These are phyloP conservation scores for Danio kyathit DNA, from an alignment of 2,797 vertebrate genomes.

Conservation along the genomic window DNA sequence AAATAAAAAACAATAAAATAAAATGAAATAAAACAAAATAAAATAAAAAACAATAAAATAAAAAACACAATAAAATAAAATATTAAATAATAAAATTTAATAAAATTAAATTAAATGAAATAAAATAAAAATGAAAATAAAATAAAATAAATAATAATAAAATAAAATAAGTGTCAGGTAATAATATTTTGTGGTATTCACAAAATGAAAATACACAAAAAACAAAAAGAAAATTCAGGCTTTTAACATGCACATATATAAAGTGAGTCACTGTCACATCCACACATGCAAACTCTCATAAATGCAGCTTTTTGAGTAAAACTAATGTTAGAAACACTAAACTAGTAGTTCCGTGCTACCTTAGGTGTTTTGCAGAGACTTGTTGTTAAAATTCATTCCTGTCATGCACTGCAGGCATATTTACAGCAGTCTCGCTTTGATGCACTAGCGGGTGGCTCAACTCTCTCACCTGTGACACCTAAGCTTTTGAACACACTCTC, in stretches of 20 bases:
- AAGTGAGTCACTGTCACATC: background rate
- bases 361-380: background rate
- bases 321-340: slow-evolving; percentile 32
- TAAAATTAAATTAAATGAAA: too few species aligned
- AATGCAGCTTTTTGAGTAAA: background rate
- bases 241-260: slow-evolving; percentile 16
- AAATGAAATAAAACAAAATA: too few species aligned
- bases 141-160: too few species aligned
- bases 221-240: background rate
- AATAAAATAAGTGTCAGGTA: too few species aligned
- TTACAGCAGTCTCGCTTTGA: slow-evolving; percentile 81
- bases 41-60: too few species aligned
- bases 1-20: too few species aligned
- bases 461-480: slow-evolving; percentile 80
- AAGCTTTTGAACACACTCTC: slow-evolving; percentile 86
- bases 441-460: slow-evolving; percentile 75
- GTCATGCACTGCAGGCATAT: slow-evolving; percentile 74
- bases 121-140: too few species aligned
- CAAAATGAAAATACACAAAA: background rate
- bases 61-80: too few species aligned
- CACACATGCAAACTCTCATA: background rate
- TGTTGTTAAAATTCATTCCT: slow-evolving; percentile 60
- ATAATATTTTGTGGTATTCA: too few species aligned
- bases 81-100: too few species aligned
- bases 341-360: background rate